Evolutionary conservation across 35 echinoderm and acorn worm genomes (phyloP).

Genomic region (Holothuria glaberrima): DNA sequence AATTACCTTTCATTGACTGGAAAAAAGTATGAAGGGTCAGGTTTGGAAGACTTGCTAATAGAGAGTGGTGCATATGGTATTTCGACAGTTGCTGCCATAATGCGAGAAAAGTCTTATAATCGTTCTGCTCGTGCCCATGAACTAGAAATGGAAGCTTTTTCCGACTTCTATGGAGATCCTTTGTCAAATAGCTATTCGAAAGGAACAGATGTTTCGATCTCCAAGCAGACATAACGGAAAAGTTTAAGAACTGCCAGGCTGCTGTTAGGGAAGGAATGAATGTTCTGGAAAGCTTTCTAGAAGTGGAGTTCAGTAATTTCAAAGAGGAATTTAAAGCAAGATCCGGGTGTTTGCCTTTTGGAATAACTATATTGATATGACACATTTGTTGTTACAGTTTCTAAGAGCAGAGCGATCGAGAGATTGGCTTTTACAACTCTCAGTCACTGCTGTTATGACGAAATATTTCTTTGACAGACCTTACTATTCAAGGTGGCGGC

Average conservation of each 20-base stretch:
- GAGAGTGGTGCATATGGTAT: slow-evolving; percentile 49
- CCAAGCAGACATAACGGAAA: neutral
- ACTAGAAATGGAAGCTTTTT: slow-evolving; percentile 41
- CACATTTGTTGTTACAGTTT: slow-evolving; percentile 24
- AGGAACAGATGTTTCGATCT: neutral
- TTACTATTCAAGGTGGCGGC: slow-evolving; percentile 23
- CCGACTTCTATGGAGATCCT: neutral
- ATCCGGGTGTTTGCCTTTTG: slow-evolving; percentile 31
- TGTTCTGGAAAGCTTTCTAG: neutral
- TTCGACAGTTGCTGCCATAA: neutral
- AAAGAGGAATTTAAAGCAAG: neutral
- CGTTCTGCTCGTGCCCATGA: slow-evolving; percentile 8
- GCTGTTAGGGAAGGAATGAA: neutral
- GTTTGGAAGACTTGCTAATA: slow-evolving; percentile 45
- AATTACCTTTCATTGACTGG: slow-evolving; percentile 4
- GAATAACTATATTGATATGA: slow-evolving; percentile 34
- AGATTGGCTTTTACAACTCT: slow-evolving; percentile 26
- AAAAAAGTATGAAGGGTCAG: slow-evolving; percentile 25
- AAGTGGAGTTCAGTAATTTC: slow-evolving; percentile 32
- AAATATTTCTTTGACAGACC: slow-evolving; percentile 17
- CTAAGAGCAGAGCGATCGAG: slow-evolving; percentile 13
- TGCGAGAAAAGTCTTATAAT: slow-evolving; percentile 44
- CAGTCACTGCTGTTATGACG: neutral
- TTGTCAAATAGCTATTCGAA: neutral
- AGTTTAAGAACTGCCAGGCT: neutral